Conservation (phyloP, 2,888 invertebrate species). For the Cyclophora punctaria region DNA sequence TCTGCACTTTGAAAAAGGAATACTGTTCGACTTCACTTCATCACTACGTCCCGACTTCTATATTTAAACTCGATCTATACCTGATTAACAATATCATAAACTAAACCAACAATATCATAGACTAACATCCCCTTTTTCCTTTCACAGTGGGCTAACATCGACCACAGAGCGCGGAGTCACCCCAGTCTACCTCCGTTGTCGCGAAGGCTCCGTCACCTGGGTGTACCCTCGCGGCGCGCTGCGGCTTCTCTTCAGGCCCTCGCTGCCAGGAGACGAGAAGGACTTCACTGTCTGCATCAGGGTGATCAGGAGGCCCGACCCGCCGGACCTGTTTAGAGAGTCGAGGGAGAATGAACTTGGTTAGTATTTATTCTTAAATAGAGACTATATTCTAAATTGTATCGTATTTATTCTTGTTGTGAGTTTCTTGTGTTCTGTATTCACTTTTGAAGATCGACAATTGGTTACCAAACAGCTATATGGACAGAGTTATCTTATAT, state of each 20-base stretch:
- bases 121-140: too few relatives aligned
- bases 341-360: conserved; percentile 51
- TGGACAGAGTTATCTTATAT: too few relatives aligned
- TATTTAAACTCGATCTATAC: too few relatives aligned
- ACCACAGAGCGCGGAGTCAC: conserved; percentile 78
- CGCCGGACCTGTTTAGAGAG: conserved; percentile 73
- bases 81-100: too few relatives aligned
- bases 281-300: conserved; percentile 83
- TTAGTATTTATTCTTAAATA: conserved; percentile 16
- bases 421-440: too few relatives aligned
- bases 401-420: background rate
- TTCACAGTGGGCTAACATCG: conserved; percentile 75
- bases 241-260: conserved; percentile 78
- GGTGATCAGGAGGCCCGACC: conserved; percentile 69
- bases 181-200: conserved; percentile 84
- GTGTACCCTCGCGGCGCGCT: conserved; percentile 84
- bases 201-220: conserved; percentile 83
- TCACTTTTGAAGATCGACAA: too few relatives aligned
- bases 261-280: conserved; percentile 72
- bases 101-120: too few relatives aligned
- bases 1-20: too few relatives aligned
- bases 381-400: conserved; percentile 2
- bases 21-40: too few relatives aligned
- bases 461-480: too few relatives aligned
- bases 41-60: too few relatives aligned